Base-by-base conservation (phyloP, 2,888 invertebrate genomes). In the Chloromyia formosa region DNA sequence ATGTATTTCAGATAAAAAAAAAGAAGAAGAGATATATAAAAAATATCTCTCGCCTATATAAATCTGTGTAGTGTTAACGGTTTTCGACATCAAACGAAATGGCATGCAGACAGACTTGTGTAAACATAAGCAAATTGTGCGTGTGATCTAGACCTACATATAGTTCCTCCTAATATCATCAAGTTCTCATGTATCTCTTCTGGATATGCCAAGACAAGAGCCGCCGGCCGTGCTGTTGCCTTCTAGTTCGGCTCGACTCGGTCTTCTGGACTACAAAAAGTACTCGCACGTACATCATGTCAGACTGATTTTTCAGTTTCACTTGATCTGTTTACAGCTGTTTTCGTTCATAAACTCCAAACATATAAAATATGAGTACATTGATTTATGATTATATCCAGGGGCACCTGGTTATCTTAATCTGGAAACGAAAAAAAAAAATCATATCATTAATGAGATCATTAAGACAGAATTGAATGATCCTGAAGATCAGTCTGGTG, bases 381-480 rank as follows among this genome's bases (percentile, higher is more conserved):
- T 76, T 76, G 76, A 76, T 76, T 76, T 76, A 76, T 76, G 75
- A 69, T 74, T 60, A 58, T 54, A 68, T 69, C 60, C 73, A 66
- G 68, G 73, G 76, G 73, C 76, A 76, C 76, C 76, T 76, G 76
- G 76, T 76, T 76, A 73, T 56, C 75, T 76, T 76, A 74, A 75
- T 74, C 53, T 75, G 66, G 60, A 62, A 58, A 45, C 23, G 69
- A 69, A 58, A 12, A 61, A 61, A 35, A 45, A 74, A 74, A 75
- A 74, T 76, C 73, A 76, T 76, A 76, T 74, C 76, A 75, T 76
- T 76, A 76, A 76, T 76, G 73, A 76, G 76, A 75, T 66, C 74
- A 68, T 74, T 64, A 74, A 76, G 61, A 71, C 58, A 56, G 74
- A 74, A 76, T 71, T 74, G 68, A 68, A 66, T 71, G 64, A 75